Conservation (phyloP, 2,888 invertebrate species). For the Aromia moschata region DNA sequence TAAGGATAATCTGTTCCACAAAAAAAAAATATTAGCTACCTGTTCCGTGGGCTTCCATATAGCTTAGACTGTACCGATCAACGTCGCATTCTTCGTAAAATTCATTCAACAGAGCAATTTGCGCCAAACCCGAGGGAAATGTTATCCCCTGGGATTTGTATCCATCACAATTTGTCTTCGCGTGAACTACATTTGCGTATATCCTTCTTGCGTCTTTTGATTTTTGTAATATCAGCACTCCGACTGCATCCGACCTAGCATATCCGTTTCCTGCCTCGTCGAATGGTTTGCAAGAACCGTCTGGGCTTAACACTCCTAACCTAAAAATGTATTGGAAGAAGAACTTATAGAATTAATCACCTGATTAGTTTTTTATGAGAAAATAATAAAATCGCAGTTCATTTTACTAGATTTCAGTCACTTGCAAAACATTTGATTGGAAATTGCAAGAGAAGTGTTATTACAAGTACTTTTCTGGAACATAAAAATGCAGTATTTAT, state of each 20-base stretch:
- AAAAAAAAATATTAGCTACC: conserved; percentile 63
- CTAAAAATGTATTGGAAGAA: too few species aligned
- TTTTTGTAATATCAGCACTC: conserved; percentile 77
- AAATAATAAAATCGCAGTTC: too few species aligned
- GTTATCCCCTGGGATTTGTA: conserved; percentile 60
- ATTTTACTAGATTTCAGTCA: too few species aligned
- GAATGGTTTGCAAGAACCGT: conserved; percentile 91
- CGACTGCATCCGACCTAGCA: conserved; percentile 82
- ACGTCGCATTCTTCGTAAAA: conserved; percentile 77
- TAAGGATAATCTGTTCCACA: too few species aligned
- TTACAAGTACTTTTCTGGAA: too few species aligned
- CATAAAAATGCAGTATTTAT: too few species aligned
- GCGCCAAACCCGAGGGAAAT: conserved; percentile 64
- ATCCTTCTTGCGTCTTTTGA: conserved; percentile 64
- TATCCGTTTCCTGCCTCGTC: conserved; percentile 87
- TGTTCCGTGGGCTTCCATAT: conserved; percentile 88
- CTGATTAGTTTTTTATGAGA: too few species aligned
- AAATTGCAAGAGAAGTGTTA: too few species aligned
- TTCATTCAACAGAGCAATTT: conserved; percentile 70
- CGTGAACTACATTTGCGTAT: conserved; percentile 63
- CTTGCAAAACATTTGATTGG: too few species aligned
- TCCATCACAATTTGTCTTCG: conserved; percentile 59
- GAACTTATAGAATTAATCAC: too few species aligned
- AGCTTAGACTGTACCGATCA: conserved; percentile 75
- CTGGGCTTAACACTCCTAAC: conserved; percentile 79